These are phyloP conservation scores for Piaya cayana DNA, from an alignment of 2,113 vertebrate species.

Conservation along the genomic window DNA sequence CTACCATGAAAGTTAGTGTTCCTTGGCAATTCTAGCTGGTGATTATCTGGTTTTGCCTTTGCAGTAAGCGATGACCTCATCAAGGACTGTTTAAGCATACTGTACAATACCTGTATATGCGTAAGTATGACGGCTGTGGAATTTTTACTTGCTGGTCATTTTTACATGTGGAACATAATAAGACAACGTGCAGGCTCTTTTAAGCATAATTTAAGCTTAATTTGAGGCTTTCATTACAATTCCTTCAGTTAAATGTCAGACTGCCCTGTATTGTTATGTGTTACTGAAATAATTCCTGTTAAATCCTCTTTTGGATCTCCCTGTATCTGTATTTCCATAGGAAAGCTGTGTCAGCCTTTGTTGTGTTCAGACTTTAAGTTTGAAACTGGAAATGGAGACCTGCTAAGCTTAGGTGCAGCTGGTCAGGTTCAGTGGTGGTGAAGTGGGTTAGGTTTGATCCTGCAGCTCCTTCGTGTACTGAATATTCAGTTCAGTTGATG, in stretches of 20 bases:
- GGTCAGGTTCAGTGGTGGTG: neutral
- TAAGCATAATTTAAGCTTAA: neutral
- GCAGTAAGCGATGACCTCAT: slow-evolving; percentile 94
- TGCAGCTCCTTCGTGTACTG: neutral
- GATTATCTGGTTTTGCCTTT: slow-evolving; percentile 47
- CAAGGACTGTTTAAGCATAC: slow-evolving; percentile 94
- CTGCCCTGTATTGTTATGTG: neutral
- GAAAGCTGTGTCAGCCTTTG: neutral
- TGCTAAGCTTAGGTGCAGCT: neutral
- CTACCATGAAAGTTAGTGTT: neutral
- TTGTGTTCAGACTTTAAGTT: neutral
- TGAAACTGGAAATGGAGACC: neutral
- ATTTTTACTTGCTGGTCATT: neutral
- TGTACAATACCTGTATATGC: slow-evolving; percentile 96
- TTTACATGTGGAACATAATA: neutral
- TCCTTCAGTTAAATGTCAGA: neutral
- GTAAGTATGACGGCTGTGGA: slow-evolving; percentile 78
- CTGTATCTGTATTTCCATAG: neutral
- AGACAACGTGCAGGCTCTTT: neutral
- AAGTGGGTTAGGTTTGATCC: neutral
- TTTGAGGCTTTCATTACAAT: neutral
- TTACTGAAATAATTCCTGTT: neutral
- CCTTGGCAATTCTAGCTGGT: neutral
- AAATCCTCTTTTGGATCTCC: neutral
- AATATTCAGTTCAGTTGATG: neutral